Evolutionary conservation across 2,888 invertebrate genomes (phyloP), one percentile per base, ranked within the genome.

Genomic region (Apantesis nais): DNA sequence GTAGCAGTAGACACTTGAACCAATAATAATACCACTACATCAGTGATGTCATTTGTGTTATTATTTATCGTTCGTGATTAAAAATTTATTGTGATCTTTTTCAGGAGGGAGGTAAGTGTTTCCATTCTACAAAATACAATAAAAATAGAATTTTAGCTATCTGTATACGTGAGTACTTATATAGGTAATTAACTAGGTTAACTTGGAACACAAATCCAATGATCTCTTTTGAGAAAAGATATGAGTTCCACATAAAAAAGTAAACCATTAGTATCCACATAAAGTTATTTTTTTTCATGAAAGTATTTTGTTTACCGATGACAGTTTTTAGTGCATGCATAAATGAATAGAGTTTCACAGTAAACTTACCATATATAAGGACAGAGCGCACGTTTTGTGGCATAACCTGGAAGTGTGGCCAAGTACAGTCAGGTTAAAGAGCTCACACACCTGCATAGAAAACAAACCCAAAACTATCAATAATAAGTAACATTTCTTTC

Each of bases 401-500:
- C 67, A 78, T 74, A 80, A 71, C 84, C 88, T 83, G 86, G 90
- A 88, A 89, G 84, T 91, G 89, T 88, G 86, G 88, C 88, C 91
- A 89, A 86, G 85, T 82, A 80, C 78, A 77, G 72, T 83, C 84
- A 84, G 78, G 85, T 82, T 83, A 86, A 85, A 88, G 83, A 86
- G 85, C 85, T 85, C 86, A 83, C 77, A 79, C 76, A 89, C 89
- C 93, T 92, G 92, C 76, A 81, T 89, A 82, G 80, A 90, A 90
- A 92, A 93, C 80, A 89, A 87, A 88, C 89, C 89, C 88, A 89
- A 92, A 91, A 91, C 90, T 73, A 22, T 62, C 41, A 58, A 44
- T 41, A 29, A 22, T 31, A 68, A n/a, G 22, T 29, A 63, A 55
- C 22, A 37, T 68, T 68, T 29, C 64, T 68, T 68, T 29, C 64